Percentiles rank a stretch among this genome's conserved stretches.
Evolutionary conservation across 2,113 vertebrate genomes (phyloP).

Genomic region (Antechinus flavipes): DNA sequence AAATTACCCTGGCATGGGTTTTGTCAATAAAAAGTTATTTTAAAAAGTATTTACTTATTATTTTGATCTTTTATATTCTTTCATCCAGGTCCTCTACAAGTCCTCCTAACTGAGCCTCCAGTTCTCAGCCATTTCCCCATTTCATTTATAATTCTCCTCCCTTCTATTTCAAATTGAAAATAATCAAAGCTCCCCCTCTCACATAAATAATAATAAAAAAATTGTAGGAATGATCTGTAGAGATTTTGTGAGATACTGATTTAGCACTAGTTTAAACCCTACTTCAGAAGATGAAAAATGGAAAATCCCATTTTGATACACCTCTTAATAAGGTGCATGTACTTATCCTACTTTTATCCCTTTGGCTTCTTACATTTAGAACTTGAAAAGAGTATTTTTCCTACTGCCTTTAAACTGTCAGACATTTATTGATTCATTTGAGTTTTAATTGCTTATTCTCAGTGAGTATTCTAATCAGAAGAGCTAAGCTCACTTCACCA

Average conservation of each 20-base stretch:
- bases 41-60: background rate
- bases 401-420: slow-evolving; percentile 48
- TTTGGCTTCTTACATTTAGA: slow-evolving; percentile 10
- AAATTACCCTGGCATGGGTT: too few species aligned
- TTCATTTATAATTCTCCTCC: background rate
- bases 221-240: background rate
- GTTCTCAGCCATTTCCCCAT: background rate
- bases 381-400: background rate
- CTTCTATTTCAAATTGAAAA: background rate
- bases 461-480: slow-evolving; percentile 58
- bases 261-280: background rate
- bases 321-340: background rate
- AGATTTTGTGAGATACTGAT: background rate
- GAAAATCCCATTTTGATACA: background rate
- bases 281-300: background rate
- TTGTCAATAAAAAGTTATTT: too few species aligned
- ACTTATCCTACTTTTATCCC: background rate
- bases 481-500: slow-evolving; percentile 25
- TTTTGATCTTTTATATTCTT: background rate
- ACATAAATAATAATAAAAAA: background rate
- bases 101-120: background rate
- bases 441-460: slow-evolving; percentile 43
- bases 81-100: background rate
- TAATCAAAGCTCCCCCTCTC: background rate
- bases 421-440: slow-evolving; percentile 55